Evolutionary conservation across 2,113 vertebrate species (phyloP).

Genomic region (Pedionomus torquatus): DNA sequence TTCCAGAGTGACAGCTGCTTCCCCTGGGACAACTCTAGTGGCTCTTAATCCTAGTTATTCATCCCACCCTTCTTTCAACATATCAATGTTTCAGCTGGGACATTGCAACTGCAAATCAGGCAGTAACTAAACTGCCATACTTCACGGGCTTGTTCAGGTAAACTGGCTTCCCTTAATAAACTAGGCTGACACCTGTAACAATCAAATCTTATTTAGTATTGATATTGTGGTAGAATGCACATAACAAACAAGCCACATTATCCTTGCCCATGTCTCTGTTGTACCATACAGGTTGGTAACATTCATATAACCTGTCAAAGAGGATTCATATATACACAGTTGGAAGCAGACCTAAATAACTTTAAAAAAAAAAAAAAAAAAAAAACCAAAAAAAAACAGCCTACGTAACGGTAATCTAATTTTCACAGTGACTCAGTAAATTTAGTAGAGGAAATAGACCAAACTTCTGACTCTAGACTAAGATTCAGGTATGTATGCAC

Average conservation of each 20-base stretch:
- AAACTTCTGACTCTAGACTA: neutral
- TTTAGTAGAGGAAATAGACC: neutral
- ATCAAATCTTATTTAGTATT: neutral
- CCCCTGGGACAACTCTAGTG: neutral
- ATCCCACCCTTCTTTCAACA: neutral
- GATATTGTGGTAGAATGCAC: neutral
- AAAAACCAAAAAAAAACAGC: neutral
- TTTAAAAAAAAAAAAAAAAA: neutral
- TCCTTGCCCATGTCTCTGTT: neutral
- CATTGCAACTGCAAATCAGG: neutral
- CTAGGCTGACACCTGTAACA: neutral
- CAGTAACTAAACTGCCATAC: neutral
- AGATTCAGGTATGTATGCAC: neutral
- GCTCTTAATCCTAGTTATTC: neutral
- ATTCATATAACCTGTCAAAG: neutral
- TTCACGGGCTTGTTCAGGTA: slow-evolving; percentile 13
- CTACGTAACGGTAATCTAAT: neutral
- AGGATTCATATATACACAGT: neutral
- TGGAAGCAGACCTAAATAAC: neutral
- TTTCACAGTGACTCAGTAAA: neutral
- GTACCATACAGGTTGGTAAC: neutral
- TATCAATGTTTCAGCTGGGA: slow-evolving; percentile 11
- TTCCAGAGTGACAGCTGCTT: slow-evolving; percentile 9
- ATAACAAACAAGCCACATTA: neutral
- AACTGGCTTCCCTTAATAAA: neutral